These are phyloP conservation scores for Aquatica leii DNA, from an alignment of 2,888 invertebrate species.

Conservation along the genomic window DNA sequence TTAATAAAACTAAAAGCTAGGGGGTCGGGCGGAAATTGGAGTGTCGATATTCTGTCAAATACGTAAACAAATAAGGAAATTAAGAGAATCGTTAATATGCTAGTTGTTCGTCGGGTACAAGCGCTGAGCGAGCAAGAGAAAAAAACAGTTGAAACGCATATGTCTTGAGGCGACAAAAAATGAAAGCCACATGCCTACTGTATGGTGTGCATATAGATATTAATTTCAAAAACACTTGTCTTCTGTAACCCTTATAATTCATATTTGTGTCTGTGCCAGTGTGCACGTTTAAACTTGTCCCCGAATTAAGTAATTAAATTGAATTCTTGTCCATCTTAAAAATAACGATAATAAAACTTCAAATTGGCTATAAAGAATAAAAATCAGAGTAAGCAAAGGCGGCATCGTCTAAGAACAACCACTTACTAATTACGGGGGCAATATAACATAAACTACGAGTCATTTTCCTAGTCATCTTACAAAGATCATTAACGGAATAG, in stretches of 20 bases:
- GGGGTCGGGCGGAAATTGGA: slow-evolving; percentile 16
- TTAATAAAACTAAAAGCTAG: slow-evolving; percentile 36
- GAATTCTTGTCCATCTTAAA: background rate
- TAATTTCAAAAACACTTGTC: slow-evolving; percentile 40
- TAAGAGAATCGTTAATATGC: slow-evolving; percentile 22
- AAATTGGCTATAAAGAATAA: slow-evolving; percentile 30
- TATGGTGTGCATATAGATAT: slow-evolving; percentile 32
- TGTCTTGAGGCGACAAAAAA: slow-evolving; percentile 40
- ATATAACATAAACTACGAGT: slow-evolving; percentile 42
- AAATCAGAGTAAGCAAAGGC: slow-evolving; percentile 34
- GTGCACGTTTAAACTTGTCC: background rate
- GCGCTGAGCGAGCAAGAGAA: slow-evolving; percentile 29
- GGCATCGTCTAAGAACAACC: slow-evolving; percentile 40
- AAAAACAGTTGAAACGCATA: slow-evolving; percentile 37
- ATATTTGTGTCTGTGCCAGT: background rate
- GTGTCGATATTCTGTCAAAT: background rate
- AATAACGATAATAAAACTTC: slow-evolving; percentile 23
- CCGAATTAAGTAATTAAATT: slow-evolving; percentile 24
- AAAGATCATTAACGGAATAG: slow-evolving; percentile 35
- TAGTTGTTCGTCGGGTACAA: slow-evolving; percentile 8
- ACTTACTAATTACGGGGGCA: slow-evolving; percentile 42
- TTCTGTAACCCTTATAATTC: slow-evolving; percentile 17
- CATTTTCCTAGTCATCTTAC: slow-evolving; percentile 38
- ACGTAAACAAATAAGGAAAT: slow-evolving; percentile 17
- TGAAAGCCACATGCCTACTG: slow-evolving; percentile 35